Percentiles rank a stretch among this genome's conserved stretches.
phyloP scores from a whole-genome alignment of 2,888 invertebrate species.

The Latrodectus hesperus region DNA sequence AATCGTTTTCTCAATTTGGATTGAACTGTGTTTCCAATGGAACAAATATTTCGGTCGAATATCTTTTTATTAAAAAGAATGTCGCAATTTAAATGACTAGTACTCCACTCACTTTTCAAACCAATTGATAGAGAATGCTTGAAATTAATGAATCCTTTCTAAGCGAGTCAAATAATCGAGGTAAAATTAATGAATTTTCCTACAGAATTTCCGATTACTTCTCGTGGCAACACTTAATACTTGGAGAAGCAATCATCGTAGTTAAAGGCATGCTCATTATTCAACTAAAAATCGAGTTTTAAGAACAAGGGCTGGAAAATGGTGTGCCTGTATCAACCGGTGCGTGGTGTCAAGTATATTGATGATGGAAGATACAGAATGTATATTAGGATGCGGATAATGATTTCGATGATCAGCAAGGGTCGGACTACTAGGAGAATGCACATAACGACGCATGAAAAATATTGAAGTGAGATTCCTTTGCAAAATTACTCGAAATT shows the following conservation, averaged over 20 bases:
- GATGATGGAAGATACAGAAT: neutral
- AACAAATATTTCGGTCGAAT: too few relatives aligned
- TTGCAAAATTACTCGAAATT: too few relatives aligned
- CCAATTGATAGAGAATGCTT: slow-evolving; percentile 4
- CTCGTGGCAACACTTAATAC: slow-evolving; percentile 53
- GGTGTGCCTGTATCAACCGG: too few relatives aligned
- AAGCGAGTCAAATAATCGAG: slow-evolving; percentile 24
- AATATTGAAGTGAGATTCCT: too few relatives aligned
- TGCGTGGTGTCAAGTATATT: neutral
- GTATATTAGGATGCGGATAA: too few relatives aligned
- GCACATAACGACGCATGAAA: too few relatives aligned
- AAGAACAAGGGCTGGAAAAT: neutral
- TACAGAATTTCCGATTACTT: slow-evolving; percentile 60
- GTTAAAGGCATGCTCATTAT: slow-evolving; percentile 42
- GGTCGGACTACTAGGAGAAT: too few relatives aligned
- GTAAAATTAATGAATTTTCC: slow-evolving; percentile 63
- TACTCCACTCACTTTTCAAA: neutral
- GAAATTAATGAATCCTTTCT: slow-evolving; percentile 18
- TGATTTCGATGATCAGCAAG: too few relatives aligned
- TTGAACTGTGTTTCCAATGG: too few relatives aligned
- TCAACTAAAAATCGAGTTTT: slow-evolving; percentile 59
- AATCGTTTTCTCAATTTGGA: too few relatives aligned
- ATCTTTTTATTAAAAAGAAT: too few relatives aligned
- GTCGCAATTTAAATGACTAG: too few relatives aligned
- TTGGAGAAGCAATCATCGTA: slow-evolving; percentile 49